Percentiles rank a stretch among this genome's conserved stretches.
phyloP scores from a whole-genome alignment of 2,888 invertebrate genomes.

The Belgica antarctica region DNA sequence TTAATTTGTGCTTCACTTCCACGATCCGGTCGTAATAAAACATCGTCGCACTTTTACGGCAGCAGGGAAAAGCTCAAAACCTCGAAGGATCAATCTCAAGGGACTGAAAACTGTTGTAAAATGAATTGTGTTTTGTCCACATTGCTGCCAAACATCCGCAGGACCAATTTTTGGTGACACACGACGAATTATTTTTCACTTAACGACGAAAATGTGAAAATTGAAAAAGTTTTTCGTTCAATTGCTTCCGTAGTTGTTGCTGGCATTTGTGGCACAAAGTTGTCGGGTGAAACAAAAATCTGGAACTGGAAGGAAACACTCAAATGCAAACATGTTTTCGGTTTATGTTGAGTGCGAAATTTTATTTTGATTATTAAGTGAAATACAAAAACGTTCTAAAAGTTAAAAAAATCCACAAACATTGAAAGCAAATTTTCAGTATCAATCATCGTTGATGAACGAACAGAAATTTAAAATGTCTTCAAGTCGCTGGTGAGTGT shows the following conservation, averaged over 20 bases:
- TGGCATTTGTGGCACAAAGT: neutral
- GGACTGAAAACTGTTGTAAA: neutral
- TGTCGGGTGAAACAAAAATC: no score
- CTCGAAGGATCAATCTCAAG: neutral
- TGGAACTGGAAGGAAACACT: neutral
- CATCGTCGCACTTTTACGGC: conserved; percentile 6
- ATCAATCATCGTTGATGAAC: neutral
- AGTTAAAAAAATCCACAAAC: neutral
- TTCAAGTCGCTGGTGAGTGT: conserved; percentile 45
- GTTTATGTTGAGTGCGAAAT: neutral
- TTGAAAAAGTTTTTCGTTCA: conserved; percentile 3
- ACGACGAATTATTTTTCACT: no score
- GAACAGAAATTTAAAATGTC: conserved; percentile 33
- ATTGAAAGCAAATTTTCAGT: neutral
- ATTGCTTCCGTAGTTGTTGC: neutral
- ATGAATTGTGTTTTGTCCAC: neutral
- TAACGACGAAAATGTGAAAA: neutral
- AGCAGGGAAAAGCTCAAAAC: neutral
- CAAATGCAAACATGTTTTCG: neutral
- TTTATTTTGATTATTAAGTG: conserved; percentile 9
- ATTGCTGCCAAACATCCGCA: neutral
- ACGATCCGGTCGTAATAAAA: neutral
- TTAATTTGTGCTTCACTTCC: no score
- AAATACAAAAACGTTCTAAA: conserved; percentile 15
- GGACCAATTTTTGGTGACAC: neutral